phyloP scores from a whole-genome alignment of 2,797 vertebrate species.

The Iguana delicatissima region DNA sequence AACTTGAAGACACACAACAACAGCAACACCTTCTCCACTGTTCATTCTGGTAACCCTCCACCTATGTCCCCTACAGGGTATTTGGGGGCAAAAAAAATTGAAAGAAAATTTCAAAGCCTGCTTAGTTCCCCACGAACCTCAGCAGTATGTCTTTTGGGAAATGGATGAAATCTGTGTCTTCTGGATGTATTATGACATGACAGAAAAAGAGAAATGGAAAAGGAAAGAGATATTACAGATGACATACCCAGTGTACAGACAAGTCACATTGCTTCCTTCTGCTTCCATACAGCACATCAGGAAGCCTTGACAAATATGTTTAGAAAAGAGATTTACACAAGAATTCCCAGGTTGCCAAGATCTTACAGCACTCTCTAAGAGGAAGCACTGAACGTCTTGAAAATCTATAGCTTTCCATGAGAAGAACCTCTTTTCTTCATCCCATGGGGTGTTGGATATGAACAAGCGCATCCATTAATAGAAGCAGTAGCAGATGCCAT shows the following conservation, averaged over 20 bases:
- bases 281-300: background rate
- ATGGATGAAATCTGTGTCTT: background rate
- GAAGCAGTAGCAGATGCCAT: background rate
- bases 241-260: background rate
- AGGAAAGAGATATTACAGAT: background rate
- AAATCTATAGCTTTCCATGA: background rate
- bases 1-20: too few relatives aligned
- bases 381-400: conserved; percentile 34
- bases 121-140: background rate
- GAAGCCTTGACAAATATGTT: background rate
- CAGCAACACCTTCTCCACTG: too few relatives aligned
- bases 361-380: background rate
- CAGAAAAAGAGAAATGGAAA: background rate
- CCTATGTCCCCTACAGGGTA: too few relatives aligned
- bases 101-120: background rate
- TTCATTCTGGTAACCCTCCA: too few relatives aligned
- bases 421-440: conserved; percentile 24
- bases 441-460: conserved; percentile 21
- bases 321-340: background rate
- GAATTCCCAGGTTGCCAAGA: background rate
- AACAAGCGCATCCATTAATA: conserved; percentile 19
- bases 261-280: background rate
- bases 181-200: background rate
- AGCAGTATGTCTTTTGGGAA: background rate
- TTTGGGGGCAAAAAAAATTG: background rate